These are phyloP conservation scores for Ceyx melanurus DNA, from an alignment of 2,113 vertebrate genomes.

Conservation along the genomic window DNA sequence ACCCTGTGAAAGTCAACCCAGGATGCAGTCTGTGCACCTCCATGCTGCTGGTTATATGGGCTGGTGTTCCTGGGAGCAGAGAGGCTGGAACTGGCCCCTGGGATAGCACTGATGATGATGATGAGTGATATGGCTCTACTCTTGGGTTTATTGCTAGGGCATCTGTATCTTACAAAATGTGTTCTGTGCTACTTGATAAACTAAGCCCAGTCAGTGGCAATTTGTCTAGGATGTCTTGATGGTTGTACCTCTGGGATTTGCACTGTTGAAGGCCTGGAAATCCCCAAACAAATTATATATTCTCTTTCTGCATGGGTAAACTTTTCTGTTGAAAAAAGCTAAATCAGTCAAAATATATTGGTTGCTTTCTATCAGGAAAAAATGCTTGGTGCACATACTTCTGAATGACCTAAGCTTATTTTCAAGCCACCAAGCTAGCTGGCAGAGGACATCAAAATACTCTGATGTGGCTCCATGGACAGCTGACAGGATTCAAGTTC, in stretches of 20 bases:
- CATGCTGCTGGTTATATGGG: accelerated
- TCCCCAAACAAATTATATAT: accelerated
- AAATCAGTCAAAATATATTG: not conserved
- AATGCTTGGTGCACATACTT: accelerated
- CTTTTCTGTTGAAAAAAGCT: not conserved
- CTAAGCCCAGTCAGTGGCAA: accelerated
- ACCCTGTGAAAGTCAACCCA: accelerated
- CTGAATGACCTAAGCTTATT: not conserved
- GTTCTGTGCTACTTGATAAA: not conserved
- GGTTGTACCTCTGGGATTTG: not conserved
- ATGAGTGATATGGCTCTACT: accelerated
- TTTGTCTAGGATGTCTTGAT: not conserved
- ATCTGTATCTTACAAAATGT: accelerated
- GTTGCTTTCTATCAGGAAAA: not conserved
- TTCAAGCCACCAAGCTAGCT: not conserved
- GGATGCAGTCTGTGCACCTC: not conserved
- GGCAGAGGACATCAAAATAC: not conserved
- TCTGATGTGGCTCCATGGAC: not conserved
- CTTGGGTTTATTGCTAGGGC: not conserved
- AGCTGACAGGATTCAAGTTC: not conserved
- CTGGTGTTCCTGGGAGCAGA: not conserved
- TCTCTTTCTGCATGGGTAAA: not conserved
- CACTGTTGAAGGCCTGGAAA: not conserved
- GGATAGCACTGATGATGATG: not conserved
- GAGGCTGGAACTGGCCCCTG: not conserved